These are phyloP conservation scores for Florisuga fusca DNA, from an alignment of 2,797 vertebrate genomes.

Conservation along the genomic window DNA sequence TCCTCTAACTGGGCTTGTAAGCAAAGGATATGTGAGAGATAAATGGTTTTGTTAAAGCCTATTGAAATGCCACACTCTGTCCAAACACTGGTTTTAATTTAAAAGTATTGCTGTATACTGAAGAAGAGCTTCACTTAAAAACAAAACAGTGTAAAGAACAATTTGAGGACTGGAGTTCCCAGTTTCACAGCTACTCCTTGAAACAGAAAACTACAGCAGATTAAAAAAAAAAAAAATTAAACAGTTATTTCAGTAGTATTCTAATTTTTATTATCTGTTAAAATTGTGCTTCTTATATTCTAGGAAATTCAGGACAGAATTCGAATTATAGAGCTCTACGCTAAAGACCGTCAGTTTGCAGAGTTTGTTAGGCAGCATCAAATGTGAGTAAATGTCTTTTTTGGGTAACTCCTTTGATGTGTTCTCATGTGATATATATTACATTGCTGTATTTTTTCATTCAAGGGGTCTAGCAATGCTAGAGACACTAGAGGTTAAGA, in stretches of 20 bases:
- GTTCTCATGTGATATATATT: neutral
- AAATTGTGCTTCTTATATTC: conserved; percentile 29
- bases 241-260: neutral
- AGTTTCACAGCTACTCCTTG: neutral
- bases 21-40: neutral
- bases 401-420: neutral
- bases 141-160: neutral
- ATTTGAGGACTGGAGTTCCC: neutral
- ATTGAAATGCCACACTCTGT: neutral
- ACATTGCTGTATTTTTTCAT: neutral
- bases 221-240: neutral
- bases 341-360: conserved; percentile 93
- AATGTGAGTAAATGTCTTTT: conserved; percentile 82
- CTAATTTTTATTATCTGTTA: neutral
- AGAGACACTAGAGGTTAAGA: neutral
- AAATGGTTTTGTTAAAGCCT: neutral
- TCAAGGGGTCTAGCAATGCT: neutral
- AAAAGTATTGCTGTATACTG: neutral
- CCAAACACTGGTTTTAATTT: neutral
- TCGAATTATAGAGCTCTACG: conserved; percentile 94
- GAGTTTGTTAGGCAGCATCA: conserved; percentile 93
- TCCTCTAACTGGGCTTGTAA: neutral
- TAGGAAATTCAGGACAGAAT: conserved; percentile 98
- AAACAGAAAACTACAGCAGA: neutral
- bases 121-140: neutral